Evolutionary conservation across 2,113 vertebrate genomes (phyloP).

Genomic region (Paradoxurus hermaphroditus): DNA sequence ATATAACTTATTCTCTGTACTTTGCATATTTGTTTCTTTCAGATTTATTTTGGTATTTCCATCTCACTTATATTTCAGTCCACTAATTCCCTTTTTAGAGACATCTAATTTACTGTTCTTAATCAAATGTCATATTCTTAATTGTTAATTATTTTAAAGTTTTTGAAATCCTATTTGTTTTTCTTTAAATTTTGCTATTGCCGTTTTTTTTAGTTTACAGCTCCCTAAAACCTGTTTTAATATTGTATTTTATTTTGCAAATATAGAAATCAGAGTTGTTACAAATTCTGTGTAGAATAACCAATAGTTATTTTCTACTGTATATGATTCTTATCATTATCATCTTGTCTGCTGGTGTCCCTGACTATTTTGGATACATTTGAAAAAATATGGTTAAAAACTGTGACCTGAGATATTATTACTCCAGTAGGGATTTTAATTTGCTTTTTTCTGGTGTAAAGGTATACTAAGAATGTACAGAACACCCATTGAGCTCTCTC

Average conservation of each 20-base stretch:
- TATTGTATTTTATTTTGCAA: not conserved
- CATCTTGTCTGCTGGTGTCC: not conserved
- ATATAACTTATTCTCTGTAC: not conserved
- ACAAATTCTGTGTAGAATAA: not conserved
- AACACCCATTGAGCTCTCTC: not conserved
- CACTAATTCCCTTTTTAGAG: not conserved
- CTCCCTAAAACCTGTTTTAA: not conserved
- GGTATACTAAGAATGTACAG: not conserved
- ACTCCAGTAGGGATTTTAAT: not conserved
- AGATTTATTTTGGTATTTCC: not conserved
- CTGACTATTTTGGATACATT: not conserved
- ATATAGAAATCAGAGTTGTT: not conserved
- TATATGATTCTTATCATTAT: not conserved
- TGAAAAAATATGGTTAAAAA: not conserved
- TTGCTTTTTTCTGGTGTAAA: not conserved
- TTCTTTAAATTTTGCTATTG: not conserved
- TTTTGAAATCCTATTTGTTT: not conserved
- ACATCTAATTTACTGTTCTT: not conserved
- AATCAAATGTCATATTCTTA: not conserved
- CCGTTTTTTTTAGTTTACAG: not conserved
- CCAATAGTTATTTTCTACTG: not conserved
- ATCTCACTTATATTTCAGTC: not conserved
- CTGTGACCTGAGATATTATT: not conserved
- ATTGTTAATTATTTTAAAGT: not conserved
- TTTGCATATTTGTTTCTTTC: not conserved